These are phyloP conservation scores for Fragariocoptes setiger DNA, from an alignment of 1,140 invertebrate genomes.

Conservation along the genomic window DNA sequence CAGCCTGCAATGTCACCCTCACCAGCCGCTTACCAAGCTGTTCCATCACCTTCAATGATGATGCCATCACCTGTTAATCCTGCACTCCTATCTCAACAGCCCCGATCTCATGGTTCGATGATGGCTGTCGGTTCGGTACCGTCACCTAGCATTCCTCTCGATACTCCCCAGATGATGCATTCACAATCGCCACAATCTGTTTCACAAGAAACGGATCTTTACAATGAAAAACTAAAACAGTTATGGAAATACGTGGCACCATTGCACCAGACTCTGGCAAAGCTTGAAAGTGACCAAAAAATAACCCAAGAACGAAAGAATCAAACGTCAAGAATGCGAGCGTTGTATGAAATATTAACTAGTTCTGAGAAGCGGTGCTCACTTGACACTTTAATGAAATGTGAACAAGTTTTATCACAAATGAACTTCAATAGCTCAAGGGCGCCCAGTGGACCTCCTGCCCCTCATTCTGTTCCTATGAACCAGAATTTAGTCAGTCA, in stretches of 20 bases:
- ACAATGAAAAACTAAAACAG: slow-evolving; percentile 68
- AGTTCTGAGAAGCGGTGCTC: slow-evolving; percentile 42
- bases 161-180: too few species aligned
- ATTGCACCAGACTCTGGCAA: slow-evolving; percentile 45
- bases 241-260: slow-evolving; percentile 74
- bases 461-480: neutral
- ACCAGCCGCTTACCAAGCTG: too few species aligned
- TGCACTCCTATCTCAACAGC: too few species aligned
- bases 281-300: slow-evolving; percentile 42
- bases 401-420: slow-evolving; percentile 61
- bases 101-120: too few species aligned
- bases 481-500: neutral
- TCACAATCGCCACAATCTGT: too few species aligned
- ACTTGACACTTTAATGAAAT: slow-evolving; percentile 56
- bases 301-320: slow-evolving; percentile 35
- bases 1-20: too few species aligned
- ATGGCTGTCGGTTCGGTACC: too few species aligned
- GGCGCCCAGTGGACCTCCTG: neutral
- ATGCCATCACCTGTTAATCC: too few species aligned
- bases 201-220: too few species aligned
- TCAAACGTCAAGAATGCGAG: slow-evolving; percentile 52
- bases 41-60: too few species aligned
- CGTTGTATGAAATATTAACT: slow-evolving; percentile 53
- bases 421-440: slow-evolving; percentile 19
- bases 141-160: too few species aligned